Conservation (phyloP, 2,888 invertebrate species). For the Phasia obesa region DNA sequence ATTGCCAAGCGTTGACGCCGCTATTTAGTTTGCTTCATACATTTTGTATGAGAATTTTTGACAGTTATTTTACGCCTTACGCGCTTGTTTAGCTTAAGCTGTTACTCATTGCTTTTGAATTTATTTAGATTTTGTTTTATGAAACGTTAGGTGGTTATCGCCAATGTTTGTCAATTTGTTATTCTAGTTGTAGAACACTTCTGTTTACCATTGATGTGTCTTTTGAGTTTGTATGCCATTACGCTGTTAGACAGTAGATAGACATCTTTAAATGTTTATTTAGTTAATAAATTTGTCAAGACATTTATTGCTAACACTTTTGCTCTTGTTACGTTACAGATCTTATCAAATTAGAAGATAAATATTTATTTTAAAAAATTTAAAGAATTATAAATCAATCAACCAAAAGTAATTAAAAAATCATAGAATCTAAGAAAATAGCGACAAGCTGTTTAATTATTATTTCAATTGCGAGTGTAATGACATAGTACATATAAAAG, state of each 20-base stretch:
- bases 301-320: constrained; percentile 57
- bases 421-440: background rate
- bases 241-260: background rate
- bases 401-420: constrained; percentile 6
- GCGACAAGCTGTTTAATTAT: too few species aligned
- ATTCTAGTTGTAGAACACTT: constrained; percentile 9
- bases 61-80: too few species aligned
- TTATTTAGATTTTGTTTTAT: background rate
- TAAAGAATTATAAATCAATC: too few species aligned
- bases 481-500: too few species aligned
- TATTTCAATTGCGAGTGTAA: too few species aligned
- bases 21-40: too few species aligned
- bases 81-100: too few species aligned
- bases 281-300: constrained; percentile 46
- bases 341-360: constrained; percentile 41
- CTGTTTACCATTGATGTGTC: background rate
- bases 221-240: constrained; percentile 52
- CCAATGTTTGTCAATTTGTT: constrained; percentile 26
- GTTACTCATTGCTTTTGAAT: background rate
- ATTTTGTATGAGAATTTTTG: too few species aligned
- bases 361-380: too few species aligned
- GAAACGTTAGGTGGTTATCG: constrained; percentile 35
- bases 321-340: constrained; percentile 8
- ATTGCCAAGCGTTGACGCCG: too few species aligned
- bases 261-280: constrained; percentile 38